Conservation (phyloP, 2,888 invertebrate species). For the Entomobrya multifasciata region DNA sequence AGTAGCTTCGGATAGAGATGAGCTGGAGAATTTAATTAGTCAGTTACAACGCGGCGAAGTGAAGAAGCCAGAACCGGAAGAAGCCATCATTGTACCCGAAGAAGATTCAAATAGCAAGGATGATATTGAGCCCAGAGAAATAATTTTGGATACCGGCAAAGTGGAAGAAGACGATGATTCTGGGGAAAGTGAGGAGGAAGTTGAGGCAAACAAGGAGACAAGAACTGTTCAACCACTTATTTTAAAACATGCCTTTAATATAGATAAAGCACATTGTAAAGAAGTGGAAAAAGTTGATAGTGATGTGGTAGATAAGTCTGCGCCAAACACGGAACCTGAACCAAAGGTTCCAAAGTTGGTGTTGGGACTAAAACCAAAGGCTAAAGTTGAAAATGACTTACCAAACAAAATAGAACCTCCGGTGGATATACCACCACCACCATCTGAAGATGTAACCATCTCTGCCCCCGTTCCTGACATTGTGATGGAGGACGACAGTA, state of each 20-base stretch:
- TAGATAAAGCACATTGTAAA: not conserved
- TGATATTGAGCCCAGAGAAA: conserved; percentile 79
- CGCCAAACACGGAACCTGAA: conserved; percentile 11
- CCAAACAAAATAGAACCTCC: not conserved
- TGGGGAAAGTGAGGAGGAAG: conserved; percentile 76
- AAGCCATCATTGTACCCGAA: conserved; percentile 78
- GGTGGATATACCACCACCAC: not conserved
- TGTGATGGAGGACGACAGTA: not conserved
- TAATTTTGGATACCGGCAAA: conserved; percentile 78
- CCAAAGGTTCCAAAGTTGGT: conserved; percentile 40
- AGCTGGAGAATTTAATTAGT: conserved; percentile 89
- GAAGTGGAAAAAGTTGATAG: conserved; percentile 4
- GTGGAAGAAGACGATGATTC: conserved; percentile 77
- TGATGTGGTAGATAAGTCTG: conserved; percentile 18
- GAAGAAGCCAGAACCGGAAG: conserved; percentile 78
- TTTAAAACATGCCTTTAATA: conserved; percentile 28
- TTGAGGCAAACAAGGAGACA: conserved; percentile 28
- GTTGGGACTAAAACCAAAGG: conserved; percentile 62
- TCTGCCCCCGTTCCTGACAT: not conserved
- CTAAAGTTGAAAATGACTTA: conserved; percentile 42
- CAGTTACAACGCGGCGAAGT: conserved; percentile 83
- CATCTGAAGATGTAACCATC: not conserved
- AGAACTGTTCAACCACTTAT: conserved; percentile 51
- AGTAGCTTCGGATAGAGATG: conserved; percentile 92
- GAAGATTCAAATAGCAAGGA: conserved; percentile 80